Evolutionary conservation across 2,113 vertebrate genomes (phyloP).

Genomic region (Gila orcuttii): DNA sequence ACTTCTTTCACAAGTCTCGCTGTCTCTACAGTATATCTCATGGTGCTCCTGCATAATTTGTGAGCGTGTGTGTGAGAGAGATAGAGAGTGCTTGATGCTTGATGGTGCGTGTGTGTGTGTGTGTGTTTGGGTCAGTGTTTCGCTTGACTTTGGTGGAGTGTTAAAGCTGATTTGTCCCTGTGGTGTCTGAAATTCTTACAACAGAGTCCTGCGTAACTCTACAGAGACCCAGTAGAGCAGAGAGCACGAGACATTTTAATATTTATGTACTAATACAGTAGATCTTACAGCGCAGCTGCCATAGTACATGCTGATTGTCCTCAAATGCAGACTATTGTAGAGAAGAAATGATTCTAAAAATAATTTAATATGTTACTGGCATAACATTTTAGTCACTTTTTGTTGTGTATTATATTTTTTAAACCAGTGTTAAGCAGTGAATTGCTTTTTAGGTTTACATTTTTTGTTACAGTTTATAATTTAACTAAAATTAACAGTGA

Average conservation of each 20-base stretch:
- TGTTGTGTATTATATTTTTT: neutral
- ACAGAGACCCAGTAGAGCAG: conserved; percentile 13
- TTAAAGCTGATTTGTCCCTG: conserved; percentile 37
- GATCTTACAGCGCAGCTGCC: conserved; percentile 25
- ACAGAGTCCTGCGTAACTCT: conserved; percentile 18
- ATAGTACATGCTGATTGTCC: conserved; percentile 4
- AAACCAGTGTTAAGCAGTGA: neutral
- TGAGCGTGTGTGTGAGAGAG: neutral
- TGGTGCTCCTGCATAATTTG: conserved; percentile 23
- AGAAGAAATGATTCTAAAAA: neutral
- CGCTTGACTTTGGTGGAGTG: conserved; percentile 42
- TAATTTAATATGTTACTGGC: neutral
- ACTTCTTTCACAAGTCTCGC: conserved; percentile 35
- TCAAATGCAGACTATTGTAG: neutral
- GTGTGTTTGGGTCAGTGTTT: conserved; percentile 30
- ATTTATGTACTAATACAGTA: conserved; percentile 40
- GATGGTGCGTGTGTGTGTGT: conserved; percentile 3
- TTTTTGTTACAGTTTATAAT: neutral
- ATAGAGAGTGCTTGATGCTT: conserved; percentile 12
- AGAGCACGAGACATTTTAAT: conserved; percentile 30
- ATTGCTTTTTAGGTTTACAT: neutral
- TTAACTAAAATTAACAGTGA: neutral
- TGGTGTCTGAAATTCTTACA: conserved; percentile 33
- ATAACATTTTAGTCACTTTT: neutral
- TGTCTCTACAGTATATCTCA: conserved; percentile 12